Percentiles rank a stretch among this genome's conserved stretches.
phyloP scores from a whole-genome alignment of 2,797 vertebrate genomes.

The Urophycis tenuis region DNA sequence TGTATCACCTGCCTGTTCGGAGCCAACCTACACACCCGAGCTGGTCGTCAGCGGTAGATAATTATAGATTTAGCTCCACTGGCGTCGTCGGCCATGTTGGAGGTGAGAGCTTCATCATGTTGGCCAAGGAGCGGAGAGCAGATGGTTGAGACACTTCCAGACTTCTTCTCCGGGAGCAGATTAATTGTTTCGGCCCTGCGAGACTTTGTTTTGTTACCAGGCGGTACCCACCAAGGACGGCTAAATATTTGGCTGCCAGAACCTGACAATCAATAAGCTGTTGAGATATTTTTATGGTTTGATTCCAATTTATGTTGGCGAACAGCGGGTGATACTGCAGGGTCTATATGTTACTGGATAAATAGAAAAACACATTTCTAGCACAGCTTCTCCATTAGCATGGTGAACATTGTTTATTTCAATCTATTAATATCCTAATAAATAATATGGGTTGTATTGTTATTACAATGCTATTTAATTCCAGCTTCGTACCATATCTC shows the following conservation, averaged over 20 bases:
- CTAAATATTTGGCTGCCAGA: slow-evolving; percentile 46
- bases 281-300: neutral
- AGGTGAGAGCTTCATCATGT: slow-evolving; percentile 45
- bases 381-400: too few species aligned
- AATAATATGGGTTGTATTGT: too few species aligned
- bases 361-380: too few species aligned
- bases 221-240: slow-evolving; percentile 30
- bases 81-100: slow-evolving; percentile 39
- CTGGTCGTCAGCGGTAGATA: slow-evolving; percentile 59
- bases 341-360: too few species aligned
- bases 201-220: slow-evolving; percentile 37
- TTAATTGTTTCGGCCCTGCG: slow-evolving; percentile 50
- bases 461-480: too few species aligned
- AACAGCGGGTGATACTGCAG: too few species aligned
- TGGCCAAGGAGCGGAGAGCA: slow-evolving; percentile 52
- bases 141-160: slow-evolving; percentile 53
- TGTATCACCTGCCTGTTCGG: slow-evolving; percentile 57
- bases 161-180: slow-evolving; percentile 44
- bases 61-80: slow-evolving; percentile 58
- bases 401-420: too few species aligned
- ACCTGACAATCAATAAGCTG: slow-evolving; percentile 35
- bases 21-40: slow-evolving; percentile 47
- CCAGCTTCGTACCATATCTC: too few species aligned
- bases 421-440: too few species aligned
- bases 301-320: too few species aligned